Percentiles rank a stretch among this genome's conserved stretches.
phyloP scores from a whole-genome alignment of 1,140 invertebrate species.

The Macrostomum lignano region DNA sequence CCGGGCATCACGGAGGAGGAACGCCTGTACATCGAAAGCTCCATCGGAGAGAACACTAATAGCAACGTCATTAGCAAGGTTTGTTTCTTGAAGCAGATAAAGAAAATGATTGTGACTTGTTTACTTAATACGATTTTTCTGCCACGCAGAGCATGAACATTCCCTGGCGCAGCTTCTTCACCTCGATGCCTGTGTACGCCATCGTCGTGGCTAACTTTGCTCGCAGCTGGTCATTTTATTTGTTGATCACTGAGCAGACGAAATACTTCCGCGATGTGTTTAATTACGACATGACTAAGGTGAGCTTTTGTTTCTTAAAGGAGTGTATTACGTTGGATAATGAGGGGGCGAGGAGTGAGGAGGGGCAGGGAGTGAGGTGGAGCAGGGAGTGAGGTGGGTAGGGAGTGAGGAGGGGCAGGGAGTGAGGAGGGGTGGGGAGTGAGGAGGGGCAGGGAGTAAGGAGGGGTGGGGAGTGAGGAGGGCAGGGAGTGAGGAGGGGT shows the following conservation, averaged over 20 bases:
- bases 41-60: conserved; percentile 39
- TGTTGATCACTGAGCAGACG: conserved; percentile 82
- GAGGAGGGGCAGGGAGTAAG: too few relatives aligned
- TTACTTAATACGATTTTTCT: background rate
- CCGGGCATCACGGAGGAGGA: conserved; percentile 68
- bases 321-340: too few relatives aligned
- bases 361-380: too few relatives aligned
- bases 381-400: too few relatives aligned
- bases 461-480: too few relatives aligned
- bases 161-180: conserved; percentile 72
- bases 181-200: conserved; percentile 82
- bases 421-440: too few relatives aligned
- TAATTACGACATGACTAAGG: conserved; percentile 55
- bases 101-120: background rate
- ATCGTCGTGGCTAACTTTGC: conserved; percentile 98
- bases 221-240: conserved; percentile 97
- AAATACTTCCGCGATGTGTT: conserved; percentile 75
- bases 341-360: too few relatives aligned
- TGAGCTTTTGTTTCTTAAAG: too few relatives aligned
- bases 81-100: too few relatives aligned
- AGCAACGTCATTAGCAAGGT: background rate
- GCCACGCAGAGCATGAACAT: conserved; percentile 31
- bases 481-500: too few relatives aligned
- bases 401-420: too few relatives aligned
- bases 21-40: conserved; percentile 74